Base-by-base conservation (phyloP, 64 coral and sea anemone genomes). In the Stylophora pistillata region DNA sequence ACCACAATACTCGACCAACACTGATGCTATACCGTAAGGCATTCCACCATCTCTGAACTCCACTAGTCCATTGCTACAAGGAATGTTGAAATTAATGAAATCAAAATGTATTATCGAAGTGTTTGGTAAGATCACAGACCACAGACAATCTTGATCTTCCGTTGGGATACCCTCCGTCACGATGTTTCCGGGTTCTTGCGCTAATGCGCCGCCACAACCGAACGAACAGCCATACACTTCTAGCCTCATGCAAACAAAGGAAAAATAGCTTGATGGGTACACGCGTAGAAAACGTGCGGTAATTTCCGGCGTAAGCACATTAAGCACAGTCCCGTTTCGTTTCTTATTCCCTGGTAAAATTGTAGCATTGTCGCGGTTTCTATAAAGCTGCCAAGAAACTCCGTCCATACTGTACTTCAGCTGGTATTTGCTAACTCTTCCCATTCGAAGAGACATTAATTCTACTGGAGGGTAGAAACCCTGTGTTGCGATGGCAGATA, bases 381-480 rank as follows among this genome's bases (percentile, higher is more conserved):
- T 47, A 23, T 96, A 93, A 30, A 93, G 25, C 30, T 80, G 26
- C 91, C 91, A 96, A 23, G 60, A 55, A 18, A 55, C 33, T 0
- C 95, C 82, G 64, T 93, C 91, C 79, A 72, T 71, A 75, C 95
- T 96, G 57, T 85, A 93, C 34, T 85, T 86, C 63, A 97, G 70
- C 87, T 86, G 81, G 77, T 97, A 97, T 60, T 97, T 97, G 82
- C 95, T 93, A 0, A 97, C 95, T n/a, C 95, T 86, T 31, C 95
- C 95, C 56, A 85, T 76, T 14, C 95, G 91, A 89, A 97, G 79
- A 31, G 89, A 85, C 25, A 97, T 18, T 26, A 82, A 20, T 29
- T 86, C 89, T n/a, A 74, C 80, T 25, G 85, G 37, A 13, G 95
- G 95, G 28, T 93, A 87, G 87, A 87, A 97, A 16, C 95, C 95